A percentile compares a stretch with the other conserved stretches of the same genome.
Conservation (phyloP, 2,888 invertebrate genomes). For the Busseola fusca region DNA sequence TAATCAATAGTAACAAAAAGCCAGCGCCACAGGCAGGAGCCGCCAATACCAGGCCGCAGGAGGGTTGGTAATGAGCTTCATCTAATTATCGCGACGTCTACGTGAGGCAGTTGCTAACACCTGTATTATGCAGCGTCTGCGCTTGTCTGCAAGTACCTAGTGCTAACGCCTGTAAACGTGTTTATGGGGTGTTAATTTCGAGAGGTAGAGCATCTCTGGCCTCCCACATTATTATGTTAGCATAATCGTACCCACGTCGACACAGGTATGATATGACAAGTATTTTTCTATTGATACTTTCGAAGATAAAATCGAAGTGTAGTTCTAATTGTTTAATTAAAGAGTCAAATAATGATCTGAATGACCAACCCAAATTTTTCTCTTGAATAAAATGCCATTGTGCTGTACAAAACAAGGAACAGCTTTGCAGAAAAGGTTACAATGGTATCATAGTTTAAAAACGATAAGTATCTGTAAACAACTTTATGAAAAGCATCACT, state of each 20-base stretch:
- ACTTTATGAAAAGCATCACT: not conserved
- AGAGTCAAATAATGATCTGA: not conserved
- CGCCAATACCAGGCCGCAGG: constrained; percentile 61
- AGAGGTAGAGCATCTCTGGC: constrained; percentile 21
- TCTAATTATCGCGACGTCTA: constrained; percentile 72
- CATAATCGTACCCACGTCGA: not conserved
- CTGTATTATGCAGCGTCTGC: constrained; percentile 66
- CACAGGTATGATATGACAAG: not conserved
- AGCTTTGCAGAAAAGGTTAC: not conserved
- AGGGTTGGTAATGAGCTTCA: constrained; percentile 72
- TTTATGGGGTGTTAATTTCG: constrained; percentile 50
- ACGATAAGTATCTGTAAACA: not conserved
- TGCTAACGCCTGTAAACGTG: constrained; percentile 35
- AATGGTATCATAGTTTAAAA: not conserved
- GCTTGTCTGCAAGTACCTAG: constrained; percentile 35
- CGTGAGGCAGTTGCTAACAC: constrained; percentile 76
- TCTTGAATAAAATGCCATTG: not conserved
- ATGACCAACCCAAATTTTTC: not conserved
- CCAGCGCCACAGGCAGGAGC: constrained; percentile 49
- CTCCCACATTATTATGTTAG: not conserved
- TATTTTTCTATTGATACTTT: not conserved
- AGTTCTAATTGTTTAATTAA: not conserved
- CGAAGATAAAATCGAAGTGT: not conserved
- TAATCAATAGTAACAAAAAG: constrained; percentile 60
- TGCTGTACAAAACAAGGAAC: not conserved